Evolutionary conservation across 2,888 invertebrate genomes (phyloP).

Genomic region (Coelogynopora nodosa): DNA sequence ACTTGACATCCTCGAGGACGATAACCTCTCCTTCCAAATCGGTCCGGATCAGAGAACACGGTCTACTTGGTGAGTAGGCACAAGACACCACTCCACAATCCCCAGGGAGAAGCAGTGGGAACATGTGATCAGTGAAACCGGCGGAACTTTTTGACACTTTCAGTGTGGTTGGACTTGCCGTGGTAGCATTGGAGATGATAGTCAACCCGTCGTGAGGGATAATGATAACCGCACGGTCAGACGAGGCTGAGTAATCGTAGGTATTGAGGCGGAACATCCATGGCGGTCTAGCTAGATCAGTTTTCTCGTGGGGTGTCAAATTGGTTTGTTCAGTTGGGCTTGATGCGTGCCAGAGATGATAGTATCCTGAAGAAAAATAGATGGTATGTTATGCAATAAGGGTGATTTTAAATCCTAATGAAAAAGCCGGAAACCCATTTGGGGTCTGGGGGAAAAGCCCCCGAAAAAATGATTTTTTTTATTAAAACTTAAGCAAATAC

Average conservation of each 20-base stretch:
- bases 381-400: too few relatives aligned
- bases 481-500: too few relatives aligned
- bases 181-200: not conserved
- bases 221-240: not conserved
- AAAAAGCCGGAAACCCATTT: too few relatives aligned
- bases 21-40: not conserved
- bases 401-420: too few relatives aligned
- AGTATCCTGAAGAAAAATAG: slow-evolving; percentile 9
- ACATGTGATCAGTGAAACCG: not conserved
- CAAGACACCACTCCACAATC: not conserved
- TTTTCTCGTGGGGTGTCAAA: slow-evolving; percentile 49
- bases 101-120: not conserved
- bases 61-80: not conserved
- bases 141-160: not conserved
- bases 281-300: slow-evolving; percentile 57
- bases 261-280: slow-evolving; percentile 56
- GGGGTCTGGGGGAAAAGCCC: too few relatives aligned
- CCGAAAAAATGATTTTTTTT: too few relatives aligned
- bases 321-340: slow-evolving; percentile 52
- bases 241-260: slow-evolving; percentile 49
- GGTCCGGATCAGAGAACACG: not conserved
- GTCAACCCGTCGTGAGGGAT: not conserved
- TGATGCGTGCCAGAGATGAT: not conserved
- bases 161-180: not conserved
- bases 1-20: not conserved